These are phyloP conservation scores for Meriones unguiculatus DNA, from an alignment of 2,113 vertebrate genomes.

Conservation along the genomic window DNA sequence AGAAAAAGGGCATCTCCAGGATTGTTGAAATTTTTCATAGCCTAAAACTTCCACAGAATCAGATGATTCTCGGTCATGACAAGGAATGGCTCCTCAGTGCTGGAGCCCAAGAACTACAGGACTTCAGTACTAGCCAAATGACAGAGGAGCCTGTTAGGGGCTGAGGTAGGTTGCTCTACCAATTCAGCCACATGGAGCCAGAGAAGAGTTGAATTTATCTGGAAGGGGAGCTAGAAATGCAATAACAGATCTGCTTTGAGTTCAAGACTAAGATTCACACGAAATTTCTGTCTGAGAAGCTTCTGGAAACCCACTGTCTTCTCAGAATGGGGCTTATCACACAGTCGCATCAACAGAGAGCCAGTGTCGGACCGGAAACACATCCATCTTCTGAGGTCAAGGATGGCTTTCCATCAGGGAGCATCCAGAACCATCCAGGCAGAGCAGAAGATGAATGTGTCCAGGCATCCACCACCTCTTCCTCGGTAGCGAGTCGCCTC, in stretches of 20 bases:
- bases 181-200: not conserved
- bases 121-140: not conserved
- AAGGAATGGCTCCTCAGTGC: not conserved
- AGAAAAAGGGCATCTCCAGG: not conserved
- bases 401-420: not conserved
- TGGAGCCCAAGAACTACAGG: not conserved
- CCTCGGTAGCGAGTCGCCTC: not conserved
- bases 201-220: not conserved
- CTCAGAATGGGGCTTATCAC: not conserved
- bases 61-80: not conserved
- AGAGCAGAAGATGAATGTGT: not conserved
- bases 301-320: not conserved
- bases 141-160: not conserved
- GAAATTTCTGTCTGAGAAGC: not conserved
- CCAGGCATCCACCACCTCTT: not conserved
- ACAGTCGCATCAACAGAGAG: not conserved
- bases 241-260: not conserved
- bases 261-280: not conserved
- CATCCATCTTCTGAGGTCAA: not conserved
- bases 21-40: not conserved
- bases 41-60: not conserved
- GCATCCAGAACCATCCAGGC: not conserved
- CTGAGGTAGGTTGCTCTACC: not conserved
- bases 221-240: not conserved
- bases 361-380: not conserved